Percentiles rank a stretch among this genome's conserved stretches.
These are phyloP conservation scores for Ophion obscuratus DNA, from an alignment of 2,888 invertebrate species.

Conservation along the genomic window DNA sequence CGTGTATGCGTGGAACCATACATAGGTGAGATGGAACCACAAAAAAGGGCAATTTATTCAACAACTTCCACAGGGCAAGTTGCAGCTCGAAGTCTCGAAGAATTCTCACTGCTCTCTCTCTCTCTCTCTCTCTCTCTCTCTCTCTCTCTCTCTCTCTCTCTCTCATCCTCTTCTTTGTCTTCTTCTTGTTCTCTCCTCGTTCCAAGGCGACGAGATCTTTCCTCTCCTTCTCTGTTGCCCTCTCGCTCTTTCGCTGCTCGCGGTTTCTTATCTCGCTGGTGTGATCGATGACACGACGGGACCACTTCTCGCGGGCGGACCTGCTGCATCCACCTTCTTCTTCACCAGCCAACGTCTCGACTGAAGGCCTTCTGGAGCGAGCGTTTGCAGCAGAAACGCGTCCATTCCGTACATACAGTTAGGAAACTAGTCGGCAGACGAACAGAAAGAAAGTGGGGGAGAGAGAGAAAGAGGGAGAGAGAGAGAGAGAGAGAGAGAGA, in stretches of 20 bases:
- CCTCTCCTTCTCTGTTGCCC: slow-evolving; percentile 8
- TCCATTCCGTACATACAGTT: slow-evolving; percentile 40
- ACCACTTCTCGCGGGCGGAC: slow-evolving; percentile 64
- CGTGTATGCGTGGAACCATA: too few species aligned
- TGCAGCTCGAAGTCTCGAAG: slow-evolving; percentile 45
- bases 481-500: slow-evolving; percentile 25
- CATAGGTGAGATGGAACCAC: slow-evolving; percentile 27
- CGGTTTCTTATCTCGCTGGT: slow-evolving; percentile 62
- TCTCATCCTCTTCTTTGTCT: neutral
- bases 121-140: slow-evolving; percentile 36
- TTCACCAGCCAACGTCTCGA: neutral
- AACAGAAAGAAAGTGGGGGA: neutral
- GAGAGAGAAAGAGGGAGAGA: neutral
- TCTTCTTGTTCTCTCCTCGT: slow-evolving; percentile 10
- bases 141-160: slow-evolving; percentile 43
- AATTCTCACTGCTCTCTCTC: slow-evolving; percentile 56
- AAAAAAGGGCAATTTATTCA: slow-evolving; percentile 63
- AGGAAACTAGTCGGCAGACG: slow-evolving; percentile 46
- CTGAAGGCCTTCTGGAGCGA: slow-evolving; percentile 30
- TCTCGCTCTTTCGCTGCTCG: slow-evolving; percentile 10
- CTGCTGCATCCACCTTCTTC: slow-evolving; percentile 39
- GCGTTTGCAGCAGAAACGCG: slow-evolving; percentile 42
- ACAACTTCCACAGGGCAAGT: slow-evolving; percentile 51
- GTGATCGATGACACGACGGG: slow-evolving; percentile 66
- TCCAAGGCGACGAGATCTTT: too few species aligned